Conservation (phyloP, 2,113 vertebrate species). For the Marcusenius ussheri region DNA sequence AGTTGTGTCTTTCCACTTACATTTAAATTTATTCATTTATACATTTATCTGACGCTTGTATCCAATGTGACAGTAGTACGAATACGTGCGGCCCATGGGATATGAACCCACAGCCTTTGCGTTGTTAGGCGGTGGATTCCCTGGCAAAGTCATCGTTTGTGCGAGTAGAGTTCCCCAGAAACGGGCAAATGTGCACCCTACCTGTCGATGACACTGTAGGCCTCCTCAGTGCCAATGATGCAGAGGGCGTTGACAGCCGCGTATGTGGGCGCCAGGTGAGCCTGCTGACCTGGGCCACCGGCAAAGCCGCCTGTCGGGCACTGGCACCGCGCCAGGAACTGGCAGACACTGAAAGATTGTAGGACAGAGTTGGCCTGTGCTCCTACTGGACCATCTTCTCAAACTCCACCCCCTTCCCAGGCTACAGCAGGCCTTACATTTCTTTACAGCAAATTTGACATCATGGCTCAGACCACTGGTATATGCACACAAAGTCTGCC, state of each 20-base stretch:
- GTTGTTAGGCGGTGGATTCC: background rate
- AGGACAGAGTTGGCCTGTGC: background rate
- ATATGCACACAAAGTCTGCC: background rate
- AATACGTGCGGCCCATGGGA: background rate
- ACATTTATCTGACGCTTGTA: no score
- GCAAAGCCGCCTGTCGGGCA: conserved; percentile 80
- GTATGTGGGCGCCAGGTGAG: conserved; percentile 91
- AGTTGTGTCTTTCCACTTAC: background rate
- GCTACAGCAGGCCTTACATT: background rate
- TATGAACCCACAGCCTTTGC: background rate
- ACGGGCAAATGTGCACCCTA: conserved; percentile 35
- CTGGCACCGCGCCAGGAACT: conserved; percentile 83
- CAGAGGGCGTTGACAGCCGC: conserved; percentile 88
- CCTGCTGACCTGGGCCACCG: conserved; percentile 83
- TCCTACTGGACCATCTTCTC: background rate
- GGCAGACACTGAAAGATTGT: conserved; percentile 70
- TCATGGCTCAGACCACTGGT: background rate
- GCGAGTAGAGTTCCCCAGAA: background rate
- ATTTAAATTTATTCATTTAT: no score
- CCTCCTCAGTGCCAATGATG: conserved; percentile 89
- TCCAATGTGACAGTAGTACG: no score
- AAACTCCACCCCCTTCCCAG: background rate
- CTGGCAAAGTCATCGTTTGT: background rate
- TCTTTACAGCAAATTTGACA: background rate
- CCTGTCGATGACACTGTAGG: conserved; percentile 83